Base-by-base conservation (phyloP, 2,113 vertebrate species). In the Tragelaphus buxtoni region DNA sequence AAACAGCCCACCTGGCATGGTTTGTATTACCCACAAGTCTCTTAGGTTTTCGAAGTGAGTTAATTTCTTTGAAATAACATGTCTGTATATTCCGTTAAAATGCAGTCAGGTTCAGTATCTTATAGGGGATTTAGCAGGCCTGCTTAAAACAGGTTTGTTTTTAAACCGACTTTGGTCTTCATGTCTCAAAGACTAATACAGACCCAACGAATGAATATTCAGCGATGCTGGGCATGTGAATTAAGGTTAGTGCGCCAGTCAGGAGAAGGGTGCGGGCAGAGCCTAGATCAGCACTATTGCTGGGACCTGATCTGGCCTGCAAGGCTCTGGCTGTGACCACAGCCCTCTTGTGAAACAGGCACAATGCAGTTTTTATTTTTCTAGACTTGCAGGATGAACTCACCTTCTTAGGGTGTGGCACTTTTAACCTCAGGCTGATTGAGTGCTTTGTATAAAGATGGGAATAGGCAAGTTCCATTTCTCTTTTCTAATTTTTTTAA, bases 351-450 rank as follows among this genome's bases (percentile, higher is more conserved):
- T 35, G 95, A 95, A 97, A 97, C 45, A 45, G 1, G 1, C 81
- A 96, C 92, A 95, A 42, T 26, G 10, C 60, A 24, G 9, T 77
- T 49, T 30, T 90, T 56, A 7, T 88, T 91, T 90, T 65, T 53
- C 93, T 90, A 51, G n/a, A 58, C 13, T 72, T 42, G 55, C 53
- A 49, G 39, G 90, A 28, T 97, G 96, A 97, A 95, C 96, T 97
- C 96, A 96, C 90, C 92, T 92, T 60, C 26, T 56, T 28, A 92
- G 96, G 98, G 96, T 96, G 97, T 94, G 96, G 81, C 26, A 30
- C 35, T 12, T 91, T 35, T 42, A 80, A 22, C 55, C 81, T 83
- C 82, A 58, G 51, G 49, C n/a, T 49, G 32, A 61, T 32, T 4
- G 0, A n/a, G 24, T 32, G 51, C 76, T 92, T 88, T 93, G 61